Evolutionary conservation across 2,888 invertebrate genomes (phyloP).

Genomic region (Ceratothoa steindachneri): DNA sequence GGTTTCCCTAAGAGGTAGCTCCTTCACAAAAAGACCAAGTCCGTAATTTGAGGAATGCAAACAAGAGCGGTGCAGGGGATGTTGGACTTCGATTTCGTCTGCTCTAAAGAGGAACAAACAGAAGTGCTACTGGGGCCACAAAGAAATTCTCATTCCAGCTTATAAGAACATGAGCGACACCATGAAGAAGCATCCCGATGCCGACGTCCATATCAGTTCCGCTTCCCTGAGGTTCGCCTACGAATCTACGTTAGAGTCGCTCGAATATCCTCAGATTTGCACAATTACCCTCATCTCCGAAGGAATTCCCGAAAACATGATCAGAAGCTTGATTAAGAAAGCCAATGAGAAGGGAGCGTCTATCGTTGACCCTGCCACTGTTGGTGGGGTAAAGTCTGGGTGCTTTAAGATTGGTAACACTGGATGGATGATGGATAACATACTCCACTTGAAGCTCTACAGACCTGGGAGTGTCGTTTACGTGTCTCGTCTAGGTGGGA

Average conservation of each 20-base stretch:
- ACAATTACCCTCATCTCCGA: constrained; percentile 98
- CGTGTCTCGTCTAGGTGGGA: constrained; percentile 96
- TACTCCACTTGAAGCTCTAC: constrained; percentile 92
- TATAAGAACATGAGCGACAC: constrained; percentile 97
- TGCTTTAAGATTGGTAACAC: constrained; percentile 99
- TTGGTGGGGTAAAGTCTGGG: constrained; percentile 97
- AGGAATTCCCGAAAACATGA: constrained; percentile 98
- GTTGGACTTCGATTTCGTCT: constrained; percentile 93
- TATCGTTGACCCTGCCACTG: constrained; percentile 89
- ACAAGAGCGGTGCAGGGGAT: constrained; percentile 92
- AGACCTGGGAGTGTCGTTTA: constrained; percentile 94
- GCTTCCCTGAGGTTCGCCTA: constrained; percentile 96
- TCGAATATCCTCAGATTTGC: constrained; percentile 86
- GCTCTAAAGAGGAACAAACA: constrained; percentile 75
- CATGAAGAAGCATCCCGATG: constrained; percentile 89
- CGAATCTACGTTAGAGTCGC: constrained; percentile 90
- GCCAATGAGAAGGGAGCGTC: constrained; percentile 79
- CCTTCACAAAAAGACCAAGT: constrained; percentile 78
- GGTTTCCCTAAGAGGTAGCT: constrained; percentile 52
- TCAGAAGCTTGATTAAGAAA: constrained; percentile 79
- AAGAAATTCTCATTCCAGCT: constrained; percentile 87
- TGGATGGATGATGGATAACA: constrained; percentile 99
- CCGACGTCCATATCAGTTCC: constrained; percentile 93
- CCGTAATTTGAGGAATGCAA: constrained; percentile 99
- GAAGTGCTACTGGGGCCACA: constrained; percentile 99